Evolutionary conservation across 2,113 vertebrate genomes (phyloP), one percentile per base, ranked within the genome.

Genomic region (Lophura nycthemera): DNA sequence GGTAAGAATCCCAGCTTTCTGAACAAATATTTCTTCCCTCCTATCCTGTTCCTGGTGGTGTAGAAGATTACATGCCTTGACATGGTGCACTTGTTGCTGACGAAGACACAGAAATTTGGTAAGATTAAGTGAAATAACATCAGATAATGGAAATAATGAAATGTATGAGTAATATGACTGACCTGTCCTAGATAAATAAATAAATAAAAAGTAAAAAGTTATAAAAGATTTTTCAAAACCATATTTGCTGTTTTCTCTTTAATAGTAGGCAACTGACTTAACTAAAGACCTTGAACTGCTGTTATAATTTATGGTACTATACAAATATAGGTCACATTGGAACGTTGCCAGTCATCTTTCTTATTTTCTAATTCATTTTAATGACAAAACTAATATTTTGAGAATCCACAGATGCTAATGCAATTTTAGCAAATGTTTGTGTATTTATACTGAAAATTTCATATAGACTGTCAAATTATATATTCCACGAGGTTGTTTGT

Each of bases 401-500:
- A 67, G 52, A 92, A 85, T 7, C 10, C 34, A 91, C 57, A 74
- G 45, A 86, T 65, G 27, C n/a, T 94, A 60, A 72, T 86, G 17
- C 11, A 93, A 78, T 94, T 94, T 94, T 76, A 88, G 89, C 21
- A 84, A 90, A 83, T 91, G 13, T 85, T 95, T 83, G 67, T 87
- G 32, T 21, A 78, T 88, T 95, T 90, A 82, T 45, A 90, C 47
- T 65, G 4, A 24, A 96, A 90, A 70, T 90, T 94, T 94, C 57
- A 45, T 80, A 92, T 52, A 90, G 36, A 10, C 20, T 84, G 43
- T 95, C 84, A 94, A 63, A 91, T 96, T 56, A 90, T 12, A 42
- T 74, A 88, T 84, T 84, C 47, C 54, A 74, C 32, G 16, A 64
- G 13, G 7, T 75, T 92, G 47, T 30, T 34, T 34, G 30, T 59